Evolutionary conservation across 2,888 invertebrate genomes (phyloP).

Genomic region (Dichetophora obliterata): DNA sequence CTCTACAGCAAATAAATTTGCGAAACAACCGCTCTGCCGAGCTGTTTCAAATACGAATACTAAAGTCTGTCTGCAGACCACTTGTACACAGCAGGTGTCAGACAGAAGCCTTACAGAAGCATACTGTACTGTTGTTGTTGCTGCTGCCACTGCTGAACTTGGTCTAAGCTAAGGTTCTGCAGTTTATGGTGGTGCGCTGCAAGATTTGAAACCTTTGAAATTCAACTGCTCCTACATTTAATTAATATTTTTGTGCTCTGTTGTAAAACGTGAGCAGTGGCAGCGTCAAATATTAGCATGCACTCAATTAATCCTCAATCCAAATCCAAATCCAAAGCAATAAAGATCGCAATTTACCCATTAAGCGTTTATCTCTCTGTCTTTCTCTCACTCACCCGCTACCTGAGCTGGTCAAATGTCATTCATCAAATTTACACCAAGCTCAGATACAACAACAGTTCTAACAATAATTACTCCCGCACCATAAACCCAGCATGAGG

Average conservation of each 20-base stretch:
- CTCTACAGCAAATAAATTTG: constrained; percentile 12
- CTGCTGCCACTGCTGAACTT: not conserved
- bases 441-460: not conserved
- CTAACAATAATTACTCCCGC: constrained; percentile 30
- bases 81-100: constrained; percentile 18
- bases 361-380: not conserved
- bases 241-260: constrained; percentile 13
- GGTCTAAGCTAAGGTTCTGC: too few species aligned
- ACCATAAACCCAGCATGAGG: constrained; percentile 35
- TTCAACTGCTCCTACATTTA: not conserved
- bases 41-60: too few species aligned
- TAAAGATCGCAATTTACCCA: not conserved
- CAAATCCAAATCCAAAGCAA: not conserved
- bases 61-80: not conserved
- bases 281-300: constrained; percentile 7
- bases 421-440: constrained; percentile 51
- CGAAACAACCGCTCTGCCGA: not conserved
- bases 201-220: constrained; percentile 8
- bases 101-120: constrained; percentile 25
- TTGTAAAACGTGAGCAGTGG: not conserved
- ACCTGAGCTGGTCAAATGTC: constrained; percentile 34
- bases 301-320: constrained; percentile 25
- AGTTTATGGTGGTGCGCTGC: not conserved
- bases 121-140: not conserved
- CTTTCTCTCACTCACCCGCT: not conserved